These are phyloP conservation scores for Drosophila littoralis DNA, from an alignment of 1,140 invertebrate genomes.

Conservation along the genomic window DNA sequence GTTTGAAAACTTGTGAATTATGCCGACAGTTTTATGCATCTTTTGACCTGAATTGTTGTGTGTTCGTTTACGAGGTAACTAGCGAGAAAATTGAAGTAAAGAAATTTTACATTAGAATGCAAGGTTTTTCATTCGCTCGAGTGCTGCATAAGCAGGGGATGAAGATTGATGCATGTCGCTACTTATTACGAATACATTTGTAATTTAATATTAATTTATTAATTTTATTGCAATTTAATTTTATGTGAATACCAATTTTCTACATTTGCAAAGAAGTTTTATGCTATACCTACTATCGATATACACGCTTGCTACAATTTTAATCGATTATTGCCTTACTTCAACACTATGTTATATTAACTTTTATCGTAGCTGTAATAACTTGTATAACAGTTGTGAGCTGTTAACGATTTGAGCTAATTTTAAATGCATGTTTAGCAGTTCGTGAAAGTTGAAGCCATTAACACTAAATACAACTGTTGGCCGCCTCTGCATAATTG, in stretches of 20 bases:
- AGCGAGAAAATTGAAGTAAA: background rate
- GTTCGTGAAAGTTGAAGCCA: background rate
- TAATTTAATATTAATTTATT: no score
- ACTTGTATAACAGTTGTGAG: no score
- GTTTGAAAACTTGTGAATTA: conserved; percentile 59
- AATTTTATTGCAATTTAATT: no score
- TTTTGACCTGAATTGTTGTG: conserved; percentile 39
- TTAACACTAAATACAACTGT: background rate
- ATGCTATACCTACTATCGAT: no score
- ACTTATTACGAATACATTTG: background rate
- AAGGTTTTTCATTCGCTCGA: conserved; percentile 8
- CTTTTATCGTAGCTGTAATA: no score
- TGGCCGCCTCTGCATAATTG: conserved; percentile 19
- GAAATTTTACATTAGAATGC: conserved; percentile 2
- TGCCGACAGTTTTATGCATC: conserved; percentile 56
- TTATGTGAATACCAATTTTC: no score
- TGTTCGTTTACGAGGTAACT: conserved; percentile 2
- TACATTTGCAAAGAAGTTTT: no score
- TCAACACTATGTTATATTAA: no score
- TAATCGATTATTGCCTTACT: no score
- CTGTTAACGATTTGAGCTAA: background rate
- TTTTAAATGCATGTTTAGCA: background rate
- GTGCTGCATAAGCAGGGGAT: conserved; percentile 8
- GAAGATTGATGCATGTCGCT: conserved; percentile 34
- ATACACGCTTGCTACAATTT: no score